A percentile compares a stretch with the other conserved stretches of the same genome.
These are phyloP conservation scores for Phorcus lineatus DNA, from an alignment of 2,888 invertebrate genomes.

Conservation along the genomic window DNA sequence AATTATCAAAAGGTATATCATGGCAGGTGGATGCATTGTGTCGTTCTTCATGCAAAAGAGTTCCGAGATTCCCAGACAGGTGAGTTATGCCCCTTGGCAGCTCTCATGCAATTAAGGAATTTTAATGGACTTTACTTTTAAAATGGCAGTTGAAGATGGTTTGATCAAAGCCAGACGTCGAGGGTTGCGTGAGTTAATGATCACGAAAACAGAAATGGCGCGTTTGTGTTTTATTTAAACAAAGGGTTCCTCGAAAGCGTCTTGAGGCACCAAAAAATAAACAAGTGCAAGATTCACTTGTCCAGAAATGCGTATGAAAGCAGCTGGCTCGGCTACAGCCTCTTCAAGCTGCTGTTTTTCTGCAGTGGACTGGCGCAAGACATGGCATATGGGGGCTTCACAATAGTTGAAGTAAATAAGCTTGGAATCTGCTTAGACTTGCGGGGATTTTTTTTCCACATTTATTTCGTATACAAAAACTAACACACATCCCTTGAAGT, in stretches of 20 bases:
- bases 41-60: neutral
- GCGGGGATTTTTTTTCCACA: too few relatives aligned
- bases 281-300: too few relatives aligned
- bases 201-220: neutral
- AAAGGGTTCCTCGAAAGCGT: neutral
- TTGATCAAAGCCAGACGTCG: neutral
- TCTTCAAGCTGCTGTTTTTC: too few relatives aligned
- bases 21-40: neutral
- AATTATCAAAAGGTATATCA: too few relatives aligned
- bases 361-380: too few relatives aligned
- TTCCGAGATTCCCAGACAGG: neutral
- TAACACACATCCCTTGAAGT: too few relatives aligned
- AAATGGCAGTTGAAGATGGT: neutral
- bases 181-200: neutral
- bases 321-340: too few relatives aligned
- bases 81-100: conserved; percentile 5
- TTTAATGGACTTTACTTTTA: neutral
- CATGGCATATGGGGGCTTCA: too few relatives aligned
- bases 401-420: too few relatives aligned
- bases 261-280: neutral
- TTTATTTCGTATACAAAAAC: too few relatives aligned
- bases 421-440: too few relatives aligned
- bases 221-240: neutral
- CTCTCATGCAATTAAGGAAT: neutral
- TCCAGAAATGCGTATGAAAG: too few relatives aligned